Base-by-base conservation (phyloP, 2,888 invertebrate genomes). In the Nomada hirtipes region DNA sequence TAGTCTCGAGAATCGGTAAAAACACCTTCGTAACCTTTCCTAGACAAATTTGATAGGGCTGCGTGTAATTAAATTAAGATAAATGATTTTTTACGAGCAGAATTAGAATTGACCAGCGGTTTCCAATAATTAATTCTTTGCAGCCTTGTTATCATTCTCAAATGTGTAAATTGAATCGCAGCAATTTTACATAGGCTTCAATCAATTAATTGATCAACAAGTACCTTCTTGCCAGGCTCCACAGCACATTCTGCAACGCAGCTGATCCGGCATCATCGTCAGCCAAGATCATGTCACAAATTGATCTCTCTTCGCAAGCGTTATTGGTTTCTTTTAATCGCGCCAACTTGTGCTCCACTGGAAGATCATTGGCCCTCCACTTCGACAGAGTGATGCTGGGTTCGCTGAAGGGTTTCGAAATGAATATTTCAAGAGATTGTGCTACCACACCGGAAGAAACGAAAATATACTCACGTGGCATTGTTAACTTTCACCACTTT, bases 401-500 rank as follows among this genome's bases (percentile, higher is more conserved):
- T 67, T 92, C 88, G 23, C 91, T 92, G 70, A 63, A 53, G 23
- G 64, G 76, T 76, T 71, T 7, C 23, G 57, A 26, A 26, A 76
- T 79, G 50, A 63, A 26, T 23, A 57, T 20, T 26, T 13, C 13
- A 55, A 11, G n/a, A 29, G 23, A 44, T 15, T 2, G 0, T 50
- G 15, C 0, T 18, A 3, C 2, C 13, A n/a, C 7, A 18, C 4
- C 57, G 60, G 52, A 50, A 36, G 20, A 55, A 52, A 36, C 4
- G 42, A 57, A 67, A 53, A 18, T 63, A 13, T n/a, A 86, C 92
- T 91, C 80, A 94, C 94, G 92, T 92, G 18, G 90, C 88, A 73
- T 91, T 90, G 69, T 91, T 95, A 64, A 97, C 95, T 83, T 95
- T 95, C 86, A 97, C 94, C 88, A 97, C 94, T 87, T 94, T 96